Base-by-base conservation (phyloP, 2,797 vertebrate species). In the Notoglanidium macrostoma region DNA sequence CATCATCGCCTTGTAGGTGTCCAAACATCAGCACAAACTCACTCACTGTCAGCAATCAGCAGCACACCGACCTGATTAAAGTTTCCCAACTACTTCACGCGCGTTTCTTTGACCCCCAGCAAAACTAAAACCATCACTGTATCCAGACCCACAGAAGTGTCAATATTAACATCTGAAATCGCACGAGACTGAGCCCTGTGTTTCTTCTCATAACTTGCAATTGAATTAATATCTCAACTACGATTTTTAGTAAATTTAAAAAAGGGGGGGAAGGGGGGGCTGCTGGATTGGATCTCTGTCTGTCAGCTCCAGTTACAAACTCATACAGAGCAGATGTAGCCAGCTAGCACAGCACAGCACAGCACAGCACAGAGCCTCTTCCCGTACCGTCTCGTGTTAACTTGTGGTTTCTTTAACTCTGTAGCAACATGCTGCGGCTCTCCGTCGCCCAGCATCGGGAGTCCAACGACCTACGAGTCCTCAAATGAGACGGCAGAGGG, bases 381-480 rank as follows among this genome's bases (percentile, higher is more conserved):
- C 90, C 93, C 90, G 49, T 49, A 49, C 49, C 49, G 91, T 88
- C 90, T 72, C 78, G 81, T 57, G 85, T 87, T 93, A 95, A 96
- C 94, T 96, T 95, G 94, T 92, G 94, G 92, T 96, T 94, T 95
- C 92, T 95, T 93, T 91, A 94, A 94, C 93, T 95, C 92, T 94
- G 93, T 95, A 94, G 93, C 94, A 93, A 94, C 95, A 95, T 94
- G 95, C 96, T 95, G 95, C 95, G 94, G 94, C 94, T 95, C 92
- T 93, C 92, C 90, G 93, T 92, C 92, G 93, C 88, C 93, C 93
- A 94, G 94, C 94, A 95, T 95, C 95, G 94, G 93, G 93, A 91
- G 92, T 93, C 91, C 68, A 91, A 93, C 94, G 93, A 95, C 91
- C 92, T 92, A 32, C 84, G 93, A 92, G 92, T 91, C 93, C 91